Percentiles rank a stretch among this genome's conserved stretches.
Conservation (phyloP, 1,140 invertebrate species). For the Eumaeus atala region DNA sequence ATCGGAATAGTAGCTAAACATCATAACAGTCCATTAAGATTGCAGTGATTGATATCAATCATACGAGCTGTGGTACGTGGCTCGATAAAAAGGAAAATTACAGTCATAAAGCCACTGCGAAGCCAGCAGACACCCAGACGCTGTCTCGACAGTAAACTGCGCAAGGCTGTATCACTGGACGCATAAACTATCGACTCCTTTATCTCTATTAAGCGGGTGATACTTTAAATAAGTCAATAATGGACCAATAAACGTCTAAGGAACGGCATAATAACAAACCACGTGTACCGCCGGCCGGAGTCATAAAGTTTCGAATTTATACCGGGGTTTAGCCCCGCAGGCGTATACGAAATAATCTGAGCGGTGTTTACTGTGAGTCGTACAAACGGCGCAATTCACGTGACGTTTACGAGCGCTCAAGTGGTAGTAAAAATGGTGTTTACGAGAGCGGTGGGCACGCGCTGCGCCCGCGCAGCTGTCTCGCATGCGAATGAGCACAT, state of each 20-base stretch:
- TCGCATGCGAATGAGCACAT: conserved; percentile 41
- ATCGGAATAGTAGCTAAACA: conserved; percentile 26
- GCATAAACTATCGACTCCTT: conserved; percentile 66
- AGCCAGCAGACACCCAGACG: conserved; percentile 52
- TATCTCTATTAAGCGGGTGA: conserved; percentile 69
- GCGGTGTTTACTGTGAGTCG: conserved; percentile 66
- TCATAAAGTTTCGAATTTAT: conserved; percentile 70
- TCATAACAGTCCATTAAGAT: conserved; percentile 36
- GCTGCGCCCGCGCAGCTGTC: conserved; percentile 45
- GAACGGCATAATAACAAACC: conserved; percentile 69
- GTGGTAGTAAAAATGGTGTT: conserved; percentile 73
- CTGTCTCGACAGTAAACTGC: conserved; percentile 28
- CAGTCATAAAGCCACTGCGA: conserved; percentile 50
- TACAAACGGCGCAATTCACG: conserved; percentile 68
- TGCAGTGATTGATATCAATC: conserved; percentile 50
- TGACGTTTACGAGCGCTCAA: conserved; percentile 70
- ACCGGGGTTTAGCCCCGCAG: conserved; percentile 64
- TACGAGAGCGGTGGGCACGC: conserved; percentile 46
- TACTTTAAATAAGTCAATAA: conserved; percentile 72
- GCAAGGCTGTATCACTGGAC: conserved; percentile 45
- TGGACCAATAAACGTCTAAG: conserved; percentile 68
- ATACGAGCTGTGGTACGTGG: conserved; percentile 40
- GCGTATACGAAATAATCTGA: conserved; percentile 68
- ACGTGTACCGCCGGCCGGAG: conserved; percentile 45
- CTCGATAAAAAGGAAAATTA: conserved; percentile 63